Evolutionary conservation across 2,113 vertebrate species (phyloP).

Genomic region (Muscicapa adusta): DNA sequence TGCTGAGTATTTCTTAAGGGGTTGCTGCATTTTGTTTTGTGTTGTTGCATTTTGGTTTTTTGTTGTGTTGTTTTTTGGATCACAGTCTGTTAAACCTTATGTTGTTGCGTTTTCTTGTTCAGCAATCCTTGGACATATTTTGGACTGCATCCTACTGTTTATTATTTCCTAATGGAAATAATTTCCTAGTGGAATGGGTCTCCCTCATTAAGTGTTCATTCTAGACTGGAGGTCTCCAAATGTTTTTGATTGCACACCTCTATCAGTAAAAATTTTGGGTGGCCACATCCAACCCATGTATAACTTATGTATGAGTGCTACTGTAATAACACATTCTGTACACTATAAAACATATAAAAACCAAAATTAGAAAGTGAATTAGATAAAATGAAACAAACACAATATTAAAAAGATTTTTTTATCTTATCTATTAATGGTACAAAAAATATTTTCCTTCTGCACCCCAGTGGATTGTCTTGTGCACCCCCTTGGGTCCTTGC

Average conservation of each 20-base stretch:
- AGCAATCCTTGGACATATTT: neutral
- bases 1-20: neutral
- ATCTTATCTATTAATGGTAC: neutral
- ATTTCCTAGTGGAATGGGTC: no score
- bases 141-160: neutral
- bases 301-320: neutral
- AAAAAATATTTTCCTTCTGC: neutral
- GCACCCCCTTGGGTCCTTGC: rapidly evolving
- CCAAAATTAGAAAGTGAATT: neutral
- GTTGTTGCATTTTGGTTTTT: neutral
- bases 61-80: neutral
- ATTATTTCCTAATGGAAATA: neutral
- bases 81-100: neutral
- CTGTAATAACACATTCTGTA: neutral
- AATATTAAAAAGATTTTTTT: rapidly evolving
- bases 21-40: neutral
- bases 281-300: neutral
- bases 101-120: neutral
- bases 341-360: neutral
- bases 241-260: neutral
- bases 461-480: neutral
- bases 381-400: neutral
- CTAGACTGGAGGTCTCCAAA: neutral
- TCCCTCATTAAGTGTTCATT: neutral
- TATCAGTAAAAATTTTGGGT: neutral